These are phyloP conservation scores for Gerris lacustris DNA, from an alignment of 2,888 invertebrate genomes.

Conservation along the genomic window DNA sequence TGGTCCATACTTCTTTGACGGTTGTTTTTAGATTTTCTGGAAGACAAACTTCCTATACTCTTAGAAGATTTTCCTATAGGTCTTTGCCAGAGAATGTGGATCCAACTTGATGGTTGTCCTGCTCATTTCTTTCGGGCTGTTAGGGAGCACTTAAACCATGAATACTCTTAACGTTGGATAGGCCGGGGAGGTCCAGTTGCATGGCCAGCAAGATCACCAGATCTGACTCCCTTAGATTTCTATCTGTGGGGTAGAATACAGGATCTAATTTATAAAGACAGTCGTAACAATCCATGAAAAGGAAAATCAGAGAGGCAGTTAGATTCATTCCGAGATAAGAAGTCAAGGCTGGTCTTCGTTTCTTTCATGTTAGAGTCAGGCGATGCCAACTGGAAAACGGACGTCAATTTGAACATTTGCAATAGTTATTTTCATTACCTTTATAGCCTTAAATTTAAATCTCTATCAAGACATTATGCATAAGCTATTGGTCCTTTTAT, in stretches of 20 bases:
- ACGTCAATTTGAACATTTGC: too few relatives aligned
- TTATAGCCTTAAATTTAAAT: too few relatives aligned
- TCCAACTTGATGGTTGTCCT: conserved; percentile 15
- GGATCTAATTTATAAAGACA: background rate
- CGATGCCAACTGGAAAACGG: too few relatives aligned
- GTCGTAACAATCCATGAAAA: too few relatives aligned
- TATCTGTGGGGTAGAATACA: conserved; percentile 15
- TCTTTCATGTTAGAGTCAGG: too few relatives aligned
- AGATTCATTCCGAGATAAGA: too few relatives aligned
- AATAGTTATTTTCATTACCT: too few relatives aligned
- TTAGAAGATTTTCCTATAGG: background rate
- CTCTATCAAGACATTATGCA: too few relatives aligned
- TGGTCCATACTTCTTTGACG: background rate
- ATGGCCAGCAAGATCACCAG: conserved; percentile 15
- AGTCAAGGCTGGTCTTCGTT: too few relatives aligned
- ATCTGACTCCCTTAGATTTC: conserved; percentile 9
- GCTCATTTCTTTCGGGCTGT: conserved; percentile 12
- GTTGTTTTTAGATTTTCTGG: conserved; percentile 8
- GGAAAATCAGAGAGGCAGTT: too few relatives aligned
- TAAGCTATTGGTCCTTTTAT: too few relatives aligned
- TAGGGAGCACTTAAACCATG: conserved; percentile 2
- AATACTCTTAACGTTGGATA: conserved; percentile 8
- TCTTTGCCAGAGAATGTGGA: background rate
- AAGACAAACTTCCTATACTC: background rate
- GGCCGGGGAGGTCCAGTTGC: conserved; percentile 12